Percentiles rank a stretch among this genome's conserved stretches.
Evolutionary conservation across 2,888 invertebrate species (phyloP).

Genomic region (Chrysomela aeneicollis): DNA sequence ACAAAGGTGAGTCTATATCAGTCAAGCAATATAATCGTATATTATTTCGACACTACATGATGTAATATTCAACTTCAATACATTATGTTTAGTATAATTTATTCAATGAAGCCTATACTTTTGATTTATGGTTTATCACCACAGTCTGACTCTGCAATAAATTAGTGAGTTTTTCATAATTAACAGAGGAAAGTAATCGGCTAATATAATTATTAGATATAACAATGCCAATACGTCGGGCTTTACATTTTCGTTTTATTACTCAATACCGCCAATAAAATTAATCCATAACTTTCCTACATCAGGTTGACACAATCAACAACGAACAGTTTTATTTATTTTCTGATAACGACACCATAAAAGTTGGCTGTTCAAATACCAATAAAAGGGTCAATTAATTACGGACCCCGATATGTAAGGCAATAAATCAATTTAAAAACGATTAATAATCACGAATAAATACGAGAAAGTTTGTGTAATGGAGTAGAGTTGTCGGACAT

Average conservation of each 20-base stretch:
- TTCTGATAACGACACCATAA: constrained; percentile 41
- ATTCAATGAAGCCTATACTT: background rate
- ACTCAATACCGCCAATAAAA: constrained; percentile 35
- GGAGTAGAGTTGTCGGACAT: constrained; percentile 32
- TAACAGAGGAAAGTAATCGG: background rate
- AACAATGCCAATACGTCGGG: constrained; percentile 33
- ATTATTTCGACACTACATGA: too few relatives aligned
- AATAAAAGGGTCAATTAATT: constrained; percentile 49
- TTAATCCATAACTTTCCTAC: constrained; percentile 34
- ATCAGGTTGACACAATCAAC: constrained; percentile 35
- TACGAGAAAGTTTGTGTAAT: constrained; percentile 48
- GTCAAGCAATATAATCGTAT: too few relatives aligned
- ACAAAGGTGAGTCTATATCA: too few relatives aligned
- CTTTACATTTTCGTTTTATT: constrained; percentile 36
- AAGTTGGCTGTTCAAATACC: constrained; percentile 42
- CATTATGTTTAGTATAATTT: background rate
- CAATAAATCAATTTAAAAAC: constrained; percentile 60
- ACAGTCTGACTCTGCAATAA: background rate
- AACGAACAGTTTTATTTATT: constrained; percentile 40
- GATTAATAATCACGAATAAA: constrained; percentile 58
- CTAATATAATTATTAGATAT: constrained; percentile 20
- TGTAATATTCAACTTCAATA: too few relatives aligned
- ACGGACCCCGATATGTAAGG: constrained; percentile 43
- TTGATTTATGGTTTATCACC: background rate
- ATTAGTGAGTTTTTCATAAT: background rate